Base-by-base conservation (phyloP, 2,113 vertebrate species). In the Pelodiscus sinensis region DNA sequence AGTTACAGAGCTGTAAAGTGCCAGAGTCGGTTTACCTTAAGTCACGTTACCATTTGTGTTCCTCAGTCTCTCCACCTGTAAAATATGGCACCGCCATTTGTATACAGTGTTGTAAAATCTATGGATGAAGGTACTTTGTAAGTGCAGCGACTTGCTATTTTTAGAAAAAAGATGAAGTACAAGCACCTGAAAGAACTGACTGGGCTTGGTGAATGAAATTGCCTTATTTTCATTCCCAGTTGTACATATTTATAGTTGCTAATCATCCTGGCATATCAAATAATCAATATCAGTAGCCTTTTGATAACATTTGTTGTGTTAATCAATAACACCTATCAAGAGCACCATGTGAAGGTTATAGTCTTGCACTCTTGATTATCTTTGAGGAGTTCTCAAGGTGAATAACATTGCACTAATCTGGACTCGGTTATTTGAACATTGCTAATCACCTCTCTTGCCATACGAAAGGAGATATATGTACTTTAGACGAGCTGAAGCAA, bases 401-500 rank as follows among this genome's bases (percentile, higher is more conserved):
- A 71, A 71, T 71, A 71, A 71, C 65, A 71, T 19, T 71, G 65
- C 65, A 71, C n/a, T 71, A 71, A 71, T 71, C 65, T 71, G n/a
- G 65, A 71, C n/a, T 71, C 16, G 65, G 65, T 71, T 71, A 71
- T 71, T 71, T 71, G 65, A 71, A 71, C 65, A 71, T 71, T 35
- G 65, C n/a, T 71, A 71, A 71, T 71, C 65, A 71, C 65, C n/a
- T 71, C 18, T 71, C n/a, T 35, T 71, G 65, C n/a, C 65, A 21
- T 21, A n/a, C 4, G 9, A 71, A 71, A 35, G 31, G 65, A 71
- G 65, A 31, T 51, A 54, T 31, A 84, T 35, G 15, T 79, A 87
- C 85, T 94, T 95, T 81, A 90, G 75, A 89, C 86, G 86, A 92
- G 62, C 0, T 0, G 92, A 95, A 94, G 94, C 84, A 95, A 86